Percentiles rank a stretch among this genome's conserved stretches.
phyloP scores from a whole-genome alignment of 2,113 vertebrate genomes.

The Raja brachyura region DNA sequence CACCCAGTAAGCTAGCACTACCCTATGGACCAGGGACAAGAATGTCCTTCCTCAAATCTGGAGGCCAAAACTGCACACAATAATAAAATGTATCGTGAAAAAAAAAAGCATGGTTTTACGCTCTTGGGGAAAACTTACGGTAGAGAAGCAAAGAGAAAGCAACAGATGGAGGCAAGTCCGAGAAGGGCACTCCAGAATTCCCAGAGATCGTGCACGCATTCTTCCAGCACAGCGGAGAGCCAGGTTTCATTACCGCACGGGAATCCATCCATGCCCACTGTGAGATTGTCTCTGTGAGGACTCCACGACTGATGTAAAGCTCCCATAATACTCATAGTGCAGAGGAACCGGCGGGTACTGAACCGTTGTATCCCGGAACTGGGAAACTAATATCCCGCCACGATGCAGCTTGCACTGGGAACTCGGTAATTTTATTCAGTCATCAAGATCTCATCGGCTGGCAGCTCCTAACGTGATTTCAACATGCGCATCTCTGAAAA shows the following conservation, averaged over 20 bases:
- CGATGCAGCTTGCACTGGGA: background rate
- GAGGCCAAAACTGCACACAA: constrained; percentile 28
- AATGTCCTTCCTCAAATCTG: too few relatives aligned
- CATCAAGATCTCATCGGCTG: background rate
- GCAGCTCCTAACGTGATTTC: background rate
- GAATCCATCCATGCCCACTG: constrained; percentile 40
- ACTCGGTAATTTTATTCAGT: background rate
- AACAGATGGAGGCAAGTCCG: constrained; percentile 60
- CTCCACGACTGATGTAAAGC: background rate
- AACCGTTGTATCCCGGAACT: background rate
- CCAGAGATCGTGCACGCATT: constrained; percentile 57
- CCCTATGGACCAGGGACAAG: too few relatives aligned
- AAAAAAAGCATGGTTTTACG: constrained; percentile 41
- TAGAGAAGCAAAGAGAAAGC: constrained; percentile 62
- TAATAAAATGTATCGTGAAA: constrained; percentile 46
- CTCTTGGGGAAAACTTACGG: constrained; percentile 52
- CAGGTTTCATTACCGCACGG: constrained; percentile 56
- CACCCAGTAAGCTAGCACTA: too few relatives aligned
- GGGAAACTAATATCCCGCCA: background rate
- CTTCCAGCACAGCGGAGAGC: constrained; percentile 59
- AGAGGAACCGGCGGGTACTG: background rate
- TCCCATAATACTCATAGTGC: background rate
- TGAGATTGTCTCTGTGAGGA: constrained; percentile 45
- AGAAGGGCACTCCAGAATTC: constrained; percentile 57
- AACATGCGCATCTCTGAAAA: background rate